A percentile compares a stretch with the other conserved stretches of the same genome.
phyloP scores from a whole-genome alignment of 2,888 invertebrate species.

The Heliconius charithonia region DNA sequence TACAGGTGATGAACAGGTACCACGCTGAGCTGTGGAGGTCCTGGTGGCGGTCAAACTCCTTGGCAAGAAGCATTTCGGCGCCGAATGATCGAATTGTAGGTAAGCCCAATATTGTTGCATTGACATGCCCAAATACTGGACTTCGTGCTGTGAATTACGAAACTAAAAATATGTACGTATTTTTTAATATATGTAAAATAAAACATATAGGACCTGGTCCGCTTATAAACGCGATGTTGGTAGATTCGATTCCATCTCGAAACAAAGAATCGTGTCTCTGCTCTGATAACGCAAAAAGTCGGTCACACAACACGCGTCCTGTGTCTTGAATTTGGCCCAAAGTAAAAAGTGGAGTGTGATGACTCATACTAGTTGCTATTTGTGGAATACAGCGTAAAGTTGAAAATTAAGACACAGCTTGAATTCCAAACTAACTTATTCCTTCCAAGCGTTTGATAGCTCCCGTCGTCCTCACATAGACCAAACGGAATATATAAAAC shows the following conservation, averaged over 20 bases:
- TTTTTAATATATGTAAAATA: not conserved
- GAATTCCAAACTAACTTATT: slow-evolving; percentile 79
- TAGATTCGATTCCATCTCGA: not conserved
- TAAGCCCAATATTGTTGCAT: slow-evolving; percentile 90
- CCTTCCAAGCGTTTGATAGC: slow-evolving; percentile 88
- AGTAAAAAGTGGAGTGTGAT: no score
- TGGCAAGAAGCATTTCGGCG: slow-evolving; percentile 85
- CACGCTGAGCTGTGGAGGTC: slow-evolving; percentile 87
- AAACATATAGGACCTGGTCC: not conserved
- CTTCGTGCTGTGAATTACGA: slow-evolving; percentile 85
- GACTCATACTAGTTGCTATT: no score
- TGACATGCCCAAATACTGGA: slow-evolving; percentile 92
- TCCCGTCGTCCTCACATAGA: slow-evolving; percentile 87
- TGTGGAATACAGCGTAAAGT: no score
- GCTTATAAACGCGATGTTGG: not conserved
- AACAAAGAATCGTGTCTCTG: not conserved
- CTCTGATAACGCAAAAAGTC: not conserved
- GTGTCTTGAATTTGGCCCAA: no score
- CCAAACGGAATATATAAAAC: slow-evolving; percentile 85
- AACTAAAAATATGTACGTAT: not conserved
- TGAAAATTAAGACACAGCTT: not conserved
- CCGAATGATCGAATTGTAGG: slow-evolving; percentile 91
- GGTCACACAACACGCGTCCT: no score
- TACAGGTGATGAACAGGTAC: slow-evolving; percentile 86
- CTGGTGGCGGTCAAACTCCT: slow-evolving; percentile 83